phyloP scores from a whole-genome alignment of 2,113 vertebrate species.

The Nothocercus nigrocapillus region DNA sequence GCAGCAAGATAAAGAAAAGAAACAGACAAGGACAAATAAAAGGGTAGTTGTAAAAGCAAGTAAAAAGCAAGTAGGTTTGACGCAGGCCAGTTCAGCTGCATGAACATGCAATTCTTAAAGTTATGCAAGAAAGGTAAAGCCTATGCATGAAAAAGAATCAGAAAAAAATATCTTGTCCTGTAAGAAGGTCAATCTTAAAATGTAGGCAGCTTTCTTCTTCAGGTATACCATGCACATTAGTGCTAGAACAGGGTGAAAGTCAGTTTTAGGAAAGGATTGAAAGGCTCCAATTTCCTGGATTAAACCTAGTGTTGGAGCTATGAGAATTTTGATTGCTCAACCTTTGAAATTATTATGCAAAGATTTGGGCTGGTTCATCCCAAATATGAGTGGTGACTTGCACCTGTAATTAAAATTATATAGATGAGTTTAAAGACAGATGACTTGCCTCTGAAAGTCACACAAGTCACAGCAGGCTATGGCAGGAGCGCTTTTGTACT shows the following conservation, averaged over 20 bases:
- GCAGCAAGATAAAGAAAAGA: neutral
- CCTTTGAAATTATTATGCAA: too few relatives aligned
- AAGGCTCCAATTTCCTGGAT: neutral
- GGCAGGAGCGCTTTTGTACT: neutral
- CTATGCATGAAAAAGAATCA: neutral
- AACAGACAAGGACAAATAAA: neutral
- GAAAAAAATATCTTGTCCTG: neutral
- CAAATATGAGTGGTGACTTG: neutral
- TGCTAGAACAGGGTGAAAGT: neutral
- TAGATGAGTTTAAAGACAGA: neutral
- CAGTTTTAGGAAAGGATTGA: neutral
- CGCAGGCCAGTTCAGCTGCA: neutral
- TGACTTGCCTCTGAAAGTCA: neutral
- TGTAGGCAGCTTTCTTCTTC: neutral
- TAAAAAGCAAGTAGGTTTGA: neutral
- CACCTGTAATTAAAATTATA: neutral
- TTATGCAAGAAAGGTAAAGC: neutral
- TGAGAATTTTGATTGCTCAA: neutral
- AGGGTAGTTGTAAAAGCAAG: neutral
- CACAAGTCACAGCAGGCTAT: neutral
- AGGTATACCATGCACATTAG: neutral
- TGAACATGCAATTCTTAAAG: fast-evolving
- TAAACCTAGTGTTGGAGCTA: neutral
- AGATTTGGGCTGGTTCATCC: too few relatives aligned
- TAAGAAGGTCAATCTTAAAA: neutral